These are phyloP conservation scores for Stenodera caucasica DNA, from an alignment of 2,888 invertebrate genomes.

Conservation along the genomic window DNA sequence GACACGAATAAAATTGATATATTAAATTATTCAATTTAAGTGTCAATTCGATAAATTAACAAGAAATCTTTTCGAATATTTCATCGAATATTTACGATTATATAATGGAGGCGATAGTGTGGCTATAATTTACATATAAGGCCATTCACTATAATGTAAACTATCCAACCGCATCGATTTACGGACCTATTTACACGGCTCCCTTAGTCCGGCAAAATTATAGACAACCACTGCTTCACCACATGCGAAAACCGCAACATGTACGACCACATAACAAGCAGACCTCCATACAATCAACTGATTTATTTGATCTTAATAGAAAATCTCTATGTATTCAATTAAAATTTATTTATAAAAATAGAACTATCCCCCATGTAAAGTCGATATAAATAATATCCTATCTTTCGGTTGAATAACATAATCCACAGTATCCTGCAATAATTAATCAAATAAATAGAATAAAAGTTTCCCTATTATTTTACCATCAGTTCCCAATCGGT, in stretches of 20 bases:
- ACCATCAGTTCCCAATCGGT: slow-evolving; percentile 92
- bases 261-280: slow-evolving; percentile 9
- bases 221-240: slow-evolving; percentile 20
- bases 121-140: slow-evolving; percentile 25
- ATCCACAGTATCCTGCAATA: slow-evolving; percentile 66
- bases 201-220: slow-evolving; percentile 23
- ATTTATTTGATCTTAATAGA: background rate
- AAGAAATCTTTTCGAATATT: slow-evolving; percentile 8
- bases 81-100: slow-evolving; percentile 12
- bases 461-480: slow-evolving; percentile 42
- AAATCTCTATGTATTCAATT: slow-evolving; percentile 7
- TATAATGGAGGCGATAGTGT: slow-evolving; percentile 11
- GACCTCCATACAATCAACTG: background rate
- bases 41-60: background rate
- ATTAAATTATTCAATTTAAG: background rate
- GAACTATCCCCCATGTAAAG: slow-evolving; percentile 75
- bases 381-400: slow-evolving; percentile 79
- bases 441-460: slow-evolving; percentile 13
- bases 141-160: slow-evolving; percentile 22
- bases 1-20: background rate
- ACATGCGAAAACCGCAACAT: slow-evolving; percentile 24
- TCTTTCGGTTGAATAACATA: slow-evolving; percentile 72
- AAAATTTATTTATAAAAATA: slow-evolving; percentile 20
- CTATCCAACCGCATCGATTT: slow-evolving; percentile 32
- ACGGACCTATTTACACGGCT: slow-evolving; percentile 30